Evolutionary conservation across 2,888 invertebrate species (phyloP).

Genomic region (Petrolisthes cinctipes): DNA sequence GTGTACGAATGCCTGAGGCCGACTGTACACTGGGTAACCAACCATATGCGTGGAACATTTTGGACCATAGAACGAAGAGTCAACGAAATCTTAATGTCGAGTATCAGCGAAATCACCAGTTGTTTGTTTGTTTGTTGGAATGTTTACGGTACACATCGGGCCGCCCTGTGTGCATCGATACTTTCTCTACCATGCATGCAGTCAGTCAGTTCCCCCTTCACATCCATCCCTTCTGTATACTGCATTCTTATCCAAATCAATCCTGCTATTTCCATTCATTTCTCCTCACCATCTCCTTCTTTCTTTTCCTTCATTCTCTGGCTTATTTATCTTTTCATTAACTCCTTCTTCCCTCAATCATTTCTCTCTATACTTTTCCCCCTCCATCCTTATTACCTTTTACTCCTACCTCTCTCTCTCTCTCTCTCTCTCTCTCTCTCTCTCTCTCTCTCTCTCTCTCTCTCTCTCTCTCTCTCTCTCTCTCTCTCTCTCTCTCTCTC

Average conservation of each 20-base stretch:
- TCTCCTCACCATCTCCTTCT: not conserved
- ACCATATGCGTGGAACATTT: too few relatives aligned
- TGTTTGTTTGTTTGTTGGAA: too few relatives aligned
- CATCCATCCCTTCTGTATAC: not conserved
- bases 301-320: not conserved
- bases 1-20: too few relatives aligned
- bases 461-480: not conserved
- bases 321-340: too few relatives aligned
- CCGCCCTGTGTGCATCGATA: too few relatives aligned
- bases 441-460: slow-evolving; percentile 4
- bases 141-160: too few relatives aligned
- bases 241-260: not conserved
- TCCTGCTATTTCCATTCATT: not conserved
- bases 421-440: not conserved
- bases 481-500: slow-evolving; percentile 17
- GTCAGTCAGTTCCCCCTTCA: too few relatives aligned
- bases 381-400: not conserved
- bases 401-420: not conserved
- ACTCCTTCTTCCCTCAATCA: not conserved
- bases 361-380: not conserved
- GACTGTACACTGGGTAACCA: too few relatives aligned
- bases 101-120: too few relatives aligned
- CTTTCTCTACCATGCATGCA: too few relatives aligned
- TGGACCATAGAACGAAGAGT: too few relatives aligned
- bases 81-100: too few relatives aligned